A percentile compares a stretch with the other conserved stretches of the same genome.
phyloP scores from a whole-genome alignment of 2,797 vertebrate species.

The Petrocephalus sullivani region DNA sequence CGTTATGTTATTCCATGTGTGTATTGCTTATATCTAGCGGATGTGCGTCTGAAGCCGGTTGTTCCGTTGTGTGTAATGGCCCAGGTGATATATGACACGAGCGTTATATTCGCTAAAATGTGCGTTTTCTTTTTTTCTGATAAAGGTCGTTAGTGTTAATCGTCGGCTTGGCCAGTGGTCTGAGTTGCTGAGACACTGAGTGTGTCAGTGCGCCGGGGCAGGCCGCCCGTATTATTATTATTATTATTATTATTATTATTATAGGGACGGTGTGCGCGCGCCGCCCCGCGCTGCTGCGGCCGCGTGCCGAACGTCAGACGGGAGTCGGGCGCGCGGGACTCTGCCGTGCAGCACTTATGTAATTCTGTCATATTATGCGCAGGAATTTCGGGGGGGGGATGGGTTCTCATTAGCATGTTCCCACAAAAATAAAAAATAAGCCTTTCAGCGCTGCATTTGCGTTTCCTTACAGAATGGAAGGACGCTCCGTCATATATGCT shows the following conservation, averaged over 20 bases:
- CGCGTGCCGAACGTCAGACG: slow-evolving; percentile 1
- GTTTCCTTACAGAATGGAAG: background rate
- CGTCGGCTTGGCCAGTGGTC: background rate
- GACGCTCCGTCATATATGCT: background rate
- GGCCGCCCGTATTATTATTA: background rate
- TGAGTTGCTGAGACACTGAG: background rate
- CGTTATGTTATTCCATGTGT: background rate
- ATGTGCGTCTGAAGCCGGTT: background rate
- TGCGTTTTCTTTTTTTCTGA: background rate
- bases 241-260: background rate
- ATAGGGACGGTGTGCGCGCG: background rate
- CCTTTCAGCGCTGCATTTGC: background rate
- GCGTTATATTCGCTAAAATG: background rate
- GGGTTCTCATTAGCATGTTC: background rate
- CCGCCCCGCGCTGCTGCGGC: background rate
- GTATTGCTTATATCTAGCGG: background rate
- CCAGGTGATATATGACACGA: background rate
- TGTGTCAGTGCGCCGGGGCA: background rate
- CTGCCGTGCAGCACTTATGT: slow-evolving; percentile 9
- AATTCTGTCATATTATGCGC: slow-evolving; percentile 15
- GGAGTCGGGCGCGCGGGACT: background rate
- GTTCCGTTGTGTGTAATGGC: background rate
- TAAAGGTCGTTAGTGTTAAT: background rate
- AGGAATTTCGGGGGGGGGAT: background rate
- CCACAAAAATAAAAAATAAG: background rate